Evolutionary conservation across 2,888 invertebrate genomes (phyloP).

Genomic region (Cephalotes varians): DNA sequence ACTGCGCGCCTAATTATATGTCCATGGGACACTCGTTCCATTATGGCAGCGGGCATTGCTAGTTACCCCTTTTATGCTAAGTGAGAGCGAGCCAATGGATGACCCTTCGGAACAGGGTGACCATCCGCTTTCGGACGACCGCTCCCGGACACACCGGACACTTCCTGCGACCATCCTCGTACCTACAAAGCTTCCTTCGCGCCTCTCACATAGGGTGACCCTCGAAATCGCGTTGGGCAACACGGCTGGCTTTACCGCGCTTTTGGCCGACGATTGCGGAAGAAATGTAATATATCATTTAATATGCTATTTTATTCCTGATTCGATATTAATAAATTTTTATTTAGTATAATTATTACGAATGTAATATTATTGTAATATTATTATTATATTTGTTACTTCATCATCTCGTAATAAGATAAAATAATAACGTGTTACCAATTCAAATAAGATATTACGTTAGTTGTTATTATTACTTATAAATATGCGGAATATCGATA

Average conservation of each 20-base stretch:
- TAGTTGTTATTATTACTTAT: not conserved
- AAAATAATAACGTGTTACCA: not conserved
- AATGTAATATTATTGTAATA: constrained; percentile 6
- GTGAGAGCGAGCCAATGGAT: constrained; percentile 81
- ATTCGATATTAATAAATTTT: not conserved
- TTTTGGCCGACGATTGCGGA: not conserved
- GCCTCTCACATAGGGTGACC: constrained; percentile 62
- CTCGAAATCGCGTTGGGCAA: constrained; percentile 37
- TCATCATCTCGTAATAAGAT: not conserved
- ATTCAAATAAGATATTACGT: not conserved
- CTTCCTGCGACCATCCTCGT: constrained; percentile 78
- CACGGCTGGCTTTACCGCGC: not conserved
- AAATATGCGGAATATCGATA: not conserved
- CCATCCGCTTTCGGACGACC: constrained; percentile 72
- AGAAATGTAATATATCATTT: not conserved
- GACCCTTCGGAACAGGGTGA: constrained; percentile 80
- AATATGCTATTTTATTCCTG: not conserved
- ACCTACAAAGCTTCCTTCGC: constrained; percentile 62
- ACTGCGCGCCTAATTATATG: constrained; percentile 83
- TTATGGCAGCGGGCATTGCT: constrained; percentile 78
- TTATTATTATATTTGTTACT: not conserved
- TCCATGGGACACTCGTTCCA: constrained; percentile 83
- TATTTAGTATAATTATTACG: not conserved
- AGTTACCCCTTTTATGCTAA: constrained; percentile 84
- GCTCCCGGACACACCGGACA: constrained; percentile 78